phyloP scores from a whole-genome alignment of 2,113 vertebrate genomes.

The Hipposideros armiger region DNA sequence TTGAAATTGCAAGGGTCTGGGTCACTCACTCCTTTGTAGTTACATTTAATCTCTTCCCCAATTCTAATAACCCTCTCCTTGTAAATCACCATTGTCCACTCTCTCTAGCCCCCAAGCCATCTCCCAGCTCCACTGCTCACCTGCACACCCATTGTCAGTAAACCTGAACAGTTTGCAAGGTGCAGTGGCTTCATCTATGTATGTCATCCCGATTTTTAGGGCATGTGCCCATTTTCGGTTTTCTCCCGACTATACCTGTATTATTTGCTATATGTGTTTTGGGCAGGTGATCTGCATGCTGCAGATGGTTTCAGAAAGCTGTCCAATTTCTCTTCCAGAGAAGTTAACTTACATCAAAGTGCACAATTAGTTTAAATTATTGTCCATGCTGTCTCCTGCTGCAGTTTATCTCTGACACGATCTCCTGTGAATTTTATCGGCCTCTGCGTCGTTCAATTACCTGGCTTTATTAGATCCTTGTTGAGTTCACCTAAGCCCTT shows the following conservation, averaged over 20 bases:
- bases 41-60: not conserved
- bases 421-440: constrained; percentile 21
- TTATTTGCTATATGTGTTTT: not conserved
- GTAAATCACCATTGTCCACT: not conserved
- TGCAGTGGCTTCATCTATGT: not conserved
- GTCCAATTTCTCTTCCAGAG: constrained; percentile 64
- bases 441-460: constrained; percentile 47
- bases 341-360: constrained; percentile 73
- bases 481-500: constrained; percentile 73
- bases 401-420: constrained; percentile 57
- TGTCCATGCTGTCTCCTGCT: constrained; percentile 28
- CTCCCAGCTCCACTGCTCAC: accelerated
- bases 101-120: not conserved
- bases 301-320: constrained; percentile 70
- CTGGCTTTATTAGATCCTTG: constrained; percentile 73
- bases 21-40: not conserved
- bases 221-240: constrained; percentile 4
- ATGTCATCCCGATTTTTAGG: not conserved
- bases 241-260: constrained; percentile 29
- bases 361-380: constrained; percentile 70
- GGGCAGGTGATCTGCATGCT: not conserved
- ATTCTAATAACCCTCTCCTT: not conserved
- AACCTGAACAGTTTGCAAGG: not conserved
- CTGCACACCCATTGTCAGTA: not conserved
- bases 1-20: not conserved